These are phyloP conservation scores for Ammodytes dubius DNA, from an alignment of 2,113 vertebrate species.

Conservation along the genomic window DNA sequence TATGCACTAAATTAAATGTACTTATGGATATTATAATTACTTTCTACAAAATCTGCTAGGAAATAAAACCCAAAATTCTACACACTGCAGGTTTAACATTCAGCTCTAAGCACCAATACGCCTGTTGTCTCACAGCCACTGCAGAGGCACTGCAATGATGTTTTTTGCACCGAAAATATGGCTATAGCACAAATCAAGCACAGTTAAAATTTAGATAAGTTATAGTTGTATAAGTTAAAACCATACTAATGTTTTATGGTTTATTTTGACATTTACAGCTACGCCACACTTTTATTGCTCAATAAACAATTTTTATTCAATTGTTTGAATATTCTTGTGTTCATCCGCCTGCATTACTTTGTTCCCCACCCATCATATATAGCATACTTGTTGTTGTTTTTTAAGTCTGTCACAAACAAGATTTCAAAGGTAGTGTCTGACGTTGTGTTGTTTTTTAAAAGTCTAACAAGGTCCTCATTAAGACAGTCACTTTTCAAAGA, in stretches of 20 bases:
- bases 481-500: constrained; percentile 38
- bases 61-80: no score
- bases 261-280: constrained; percentile 4
- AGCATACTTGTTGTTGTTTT: background rate
- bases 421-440: background rate
- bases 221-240: background rate
- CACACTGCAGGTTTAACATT: no score
- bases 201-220: background rate
- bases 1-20: no score
- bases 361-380: background rate
- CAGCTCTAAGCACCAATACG: background rate
- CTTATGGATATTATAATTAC: no score
- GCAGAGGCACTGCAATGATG: background rate
- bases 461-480: constrained; percentile 36
- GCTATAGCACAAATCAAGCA: background rate
- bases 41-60: no score
- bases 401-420: background rate
- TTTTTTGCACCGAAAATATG: background rate
- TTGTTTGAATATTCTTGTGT: background rate
- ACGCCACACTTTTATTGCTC: background rate
- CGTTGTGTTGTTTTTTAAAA: background rate
- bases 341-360: background rate
- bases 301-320: background rate
- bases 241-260: background rate
- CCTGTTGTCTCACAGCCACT: background rate